These are phyloP conservation scores for Gallinago nigripennis DNA, from an alignment of 2,797 vertebrate species.

Conservation along the genomic window DNA sequence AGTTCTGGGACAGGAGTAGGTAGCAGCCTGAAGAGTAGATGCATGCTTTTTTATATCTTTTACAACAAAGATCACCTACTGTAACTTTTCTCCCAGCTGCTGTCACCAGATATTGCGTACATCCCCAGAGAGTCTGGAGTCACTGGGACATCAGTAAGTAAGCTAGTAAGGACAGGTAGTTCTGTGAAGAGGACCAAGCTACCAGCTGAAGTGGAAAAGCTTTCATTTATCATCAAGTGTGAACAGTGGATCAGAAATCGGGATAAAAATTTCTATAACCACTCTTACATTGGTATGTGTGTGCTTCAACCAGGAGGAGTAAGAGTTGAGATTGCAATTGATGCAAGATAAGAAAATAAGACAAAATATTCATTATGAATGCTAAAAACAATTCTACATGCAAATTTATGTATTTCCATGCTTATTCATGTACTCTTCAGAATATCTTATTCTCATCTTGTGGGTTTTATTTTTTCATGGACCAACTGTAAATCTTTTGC, in stretches of 20 bases:
- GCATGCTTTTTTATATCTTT: neutral
- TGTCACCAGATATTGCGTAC: neutral
- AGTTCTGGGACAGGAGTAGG: neutral
- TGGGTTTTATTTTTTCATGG: neutral
- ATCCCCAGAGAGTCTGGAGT: neutral
- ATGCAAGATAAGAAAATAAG: neutral
- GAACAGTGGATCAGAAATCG: neutral
- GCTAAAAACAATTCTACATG: neutral
- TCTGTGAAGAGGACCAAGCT: neutral
- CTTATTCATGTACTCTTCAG: neutral
- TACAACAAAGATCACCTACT: neutral
- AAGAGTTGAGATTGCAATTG: neutral
- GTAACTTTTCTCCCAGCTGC: neutral
- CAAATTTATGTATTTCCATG: neutral
- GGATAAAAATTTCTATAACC: neutral
- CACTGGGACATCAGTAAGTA: neutral
- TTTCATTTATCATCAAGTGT: neutral
- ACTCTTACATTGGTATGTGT: neutral
- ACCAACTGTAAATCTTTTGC: neutral
- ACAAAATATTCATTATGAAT: neutral
- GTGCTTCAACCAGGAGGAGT: neutral
- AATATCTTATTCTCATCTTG: neutral
- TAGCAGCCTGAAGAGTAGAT: neutral
- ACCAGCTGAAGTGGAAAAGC: neutral
- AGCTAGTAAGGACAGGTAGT: neutral